Base-by-base conservation (phyloP, 1,140 invertebrate genomes). In the Oncopodura yosiiana region DNA sequence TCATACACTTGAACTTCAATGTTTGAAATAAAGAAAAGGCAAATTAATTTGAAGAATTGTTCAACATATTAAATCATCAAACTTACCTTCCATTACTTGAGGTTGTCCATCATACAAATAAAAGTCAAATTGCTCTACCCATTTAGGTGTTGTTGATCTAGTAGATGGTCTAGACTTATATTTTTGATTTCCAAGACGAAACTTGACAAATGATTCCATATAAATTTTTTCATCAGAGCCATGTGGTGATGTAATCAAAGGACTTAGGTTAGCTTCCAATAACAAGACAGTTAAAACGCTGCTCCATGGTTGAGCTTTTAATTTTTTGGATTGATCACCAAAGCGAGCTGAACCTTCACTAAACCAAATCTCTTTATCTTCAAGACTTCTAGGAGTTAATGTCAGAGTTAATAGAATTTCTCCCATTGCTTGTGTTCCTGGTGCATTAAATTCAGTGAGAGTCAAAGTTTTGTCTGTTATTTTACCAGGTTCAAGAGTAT, bases 101-200 rank as follows among this genome's bases (percentile, higher is more conserved):
- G 76, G 76, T 45, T 85, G 81, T 60, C 94, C 91, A 64, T 96
- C 90, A 69, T 89, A 98, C 6, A 97, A 76, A 69, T 97, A 92
- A 8, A 99, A 76, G 70, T 98, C 93, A 69, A 98, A 97, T 71
- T 97, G 93, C 67, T 99, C 95, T 66, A 95, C 67, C 94, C 94
- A 98, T 60, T 84, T 78, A 12, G 92, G 87, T 70, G 82, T 85
- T 30, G 87, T 69, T 0, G 85, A 84, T 68, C 88, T 84, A 74
- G 82, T 83, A 24, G 83, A 77, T 53, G 92, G 87, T 74, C 96
- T 94, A 69, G 89, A 95, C 75, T 97, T 96, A 75, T 94, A 97
- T 73, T 97, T 97, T 75, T 99, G 94, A 66, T 86, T 90, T 57
- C 92, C 93, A 67, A 99, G 79, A 70, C 88, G 91, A 75, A 99